A percentile compares a stretch with the other conserved stretches of the same genome.
phyloP scores from a whole-genome alignment of 2,113 vertebrate species.

The Verasper variegatus region DNA sequence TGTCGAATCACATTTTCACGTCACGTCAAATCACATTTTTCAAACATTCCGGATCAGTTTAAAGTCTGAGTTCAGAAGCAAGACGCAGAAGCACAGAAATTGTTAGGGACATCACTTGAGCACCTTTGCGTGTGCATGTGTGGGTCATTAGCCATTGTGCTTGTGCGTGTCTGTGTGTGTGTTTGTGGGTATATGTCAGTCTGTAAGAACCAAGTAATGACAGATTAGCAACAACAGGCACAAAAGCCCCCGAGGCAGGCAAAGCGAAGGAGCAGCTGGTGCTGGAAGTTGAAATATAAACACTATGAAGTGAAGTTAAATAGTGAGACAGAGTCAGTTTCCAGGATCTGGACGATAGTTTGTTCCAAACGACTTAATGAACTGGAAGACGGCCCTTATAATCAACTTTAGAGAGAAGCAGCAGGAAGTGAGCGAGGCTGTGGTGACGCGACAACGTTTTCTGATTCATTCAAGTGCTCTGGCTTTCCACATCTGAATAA shows the following conservation, averaged over 20 bases:
- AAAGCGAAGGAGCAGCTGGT: conserved; percentile 52
- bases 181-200: conserved; percentile 36
- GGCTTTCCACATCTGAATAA: conserved; percentile 13
- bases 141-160: not conserved
- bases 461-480: conserved; percentile 37
- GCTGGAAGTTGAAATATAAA: conserved; percentile 49
- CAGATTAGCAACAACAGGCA: conserved; percentile 46
- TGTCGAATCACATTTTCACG: not conserved
- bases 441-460: conserved; percentile 25
- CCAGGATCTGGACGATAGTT: conserved; percentile 22
- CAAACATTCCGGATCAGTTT: not conserved
- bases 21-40: not conserved
- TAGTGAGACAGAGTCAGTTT: conserved; percentile 30
- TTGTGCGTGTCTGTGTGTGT: conserved; percentile 10
- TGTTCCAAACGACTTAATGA: conserved; percentile 28
- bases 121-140: not conserved
- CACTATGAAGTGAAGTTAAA: conserved; percentile 47
- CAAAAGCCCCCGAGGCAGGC: conserved; percentile 39
- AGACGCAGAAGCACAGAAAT: not conserved
- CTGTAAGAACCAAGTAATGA: conserved; percentile 54
- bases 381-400: conserved; percentile 26
- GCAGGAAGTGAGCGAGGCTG: conserved; percentile 18
- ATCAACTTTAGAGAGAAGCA: conserved; percentile 29
- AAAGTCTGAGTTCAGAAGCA: not conserved
- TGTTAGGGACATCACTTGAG: not conserved